Base-by-base conservation (phyloP, 1,140 invertebrate genomes). In the Pogonomyrmex barbatus region DNA sequence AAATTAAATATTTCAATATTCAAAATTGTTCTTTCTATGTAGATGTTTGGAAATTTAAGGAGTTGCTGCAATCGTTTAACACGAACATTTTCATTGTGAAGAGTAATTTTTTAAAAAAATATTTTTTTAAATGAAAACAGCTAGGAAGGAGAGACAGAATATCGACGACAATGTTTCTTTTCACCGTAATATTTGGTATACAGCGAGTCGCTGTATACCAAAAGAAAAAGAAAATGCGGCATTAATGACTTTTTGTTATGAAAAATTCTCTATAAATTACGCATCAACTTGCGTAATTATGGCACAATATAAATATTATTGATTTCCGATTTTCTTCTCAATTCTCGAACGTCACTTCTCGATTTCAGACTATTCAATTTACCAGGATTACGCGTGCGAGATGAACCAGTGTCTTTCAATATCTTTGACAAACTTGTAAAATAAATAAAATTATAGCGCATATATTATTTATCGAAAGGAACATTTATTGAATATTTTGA, bases 301-400 rank as follows among this genome's bases (percentile, higher is more conserved):
- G 17, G 30, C 24, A 9, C 54, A 10, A 17, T 82, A 56, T 71
- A 82, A 82, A 30, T 73, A 71, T 73, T 30, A 82, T 82, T 54
- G 79, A 56, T 82, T 82, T 73, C 67, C 79, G 42, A 82, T 82
- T 82, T 82, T 73, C 79, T 82, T 17, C 30, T 8, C 39, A 14
- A 71, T 2, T 82, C 52, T 83, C 54, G 42, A 39, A 47, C 17
- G 12, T n/a, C 17, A 24, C 36, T 73, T 50, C 24, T 24, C 24
- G 39, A 83, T 39, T 60, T n/a, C 30, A 3, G 4, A 0, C 50
- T 14, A 81, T 81, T 81, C 42, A 83, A 73, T 82, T 82, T 60
- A 54, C 17, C 12, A 39, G 17, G 17, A 73, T 82, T 73, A 82
- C 24, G 45, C 17, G 47, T 52, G 52, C 42, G 17, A 33, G 4